Evolutionary conservation across 1,140 invertebrate genomes (phyloP), one percentile per base, ranked within the genome.

Genomic region (Platyscapa corneri): DNA sequence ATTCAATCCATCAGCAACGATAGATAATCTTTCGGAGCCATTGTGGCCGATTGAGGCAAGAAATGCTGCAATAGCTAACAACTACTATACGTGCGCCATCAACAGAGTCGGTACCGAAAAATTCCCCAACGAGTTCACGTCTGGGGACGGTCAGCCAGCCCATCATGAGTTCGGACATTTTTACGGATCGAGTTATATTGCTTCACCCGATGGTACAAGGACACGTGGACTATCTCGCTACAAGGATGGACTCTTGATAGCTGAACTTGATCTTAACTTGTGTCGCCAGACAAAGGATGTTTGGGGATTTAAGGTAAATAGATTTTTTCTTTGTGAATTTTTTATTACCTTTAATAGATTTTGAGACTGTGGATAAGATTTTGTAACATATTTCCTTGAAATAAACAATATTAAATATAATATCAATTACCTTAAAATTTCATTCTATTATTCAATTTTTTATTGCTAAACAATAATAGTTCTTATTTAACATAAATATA

Each of bases 1-100:
- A 0, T 99, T 99, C 91, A 99, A 99, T 94, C 99, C 99, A 32
- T 99, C 98, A 10, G 99, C 99, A n/a, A 99, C 99, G 23, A 96
- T 95, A 23, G 94, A 94, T 3, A 94, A 93, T 65, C 94, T 95
- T 60, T 99, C 98, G 94, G 99, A 99, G 93, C 98, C 98, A 1
- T 92, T 99, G 75, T 99, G 99, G 99, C 94, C 95, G 32, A 96
- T 99, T 85, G 99, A 99, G 94, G 99, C 99, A 0, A 94, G 99
- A 86, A 98, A 97, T 95, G 99, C 99, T 30, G 98, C 99, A 7
- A 97, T 99, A 87, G 98, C 99, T 0, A 99, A 99, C 91, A 97
- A 95, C 90, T 99, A 98, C 90, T 99, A 97, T 89, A 97, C 98
- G 1, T 98, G 97, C 92, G 98, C 97, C 3, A 99, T 99, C 72